A percentile compares a stretch with the other conserved stretches of the same genome.
phyloP scores from a whole-genome alignment of 1,140 invertebrate species.

The Chlorops oryzae region DNA sequence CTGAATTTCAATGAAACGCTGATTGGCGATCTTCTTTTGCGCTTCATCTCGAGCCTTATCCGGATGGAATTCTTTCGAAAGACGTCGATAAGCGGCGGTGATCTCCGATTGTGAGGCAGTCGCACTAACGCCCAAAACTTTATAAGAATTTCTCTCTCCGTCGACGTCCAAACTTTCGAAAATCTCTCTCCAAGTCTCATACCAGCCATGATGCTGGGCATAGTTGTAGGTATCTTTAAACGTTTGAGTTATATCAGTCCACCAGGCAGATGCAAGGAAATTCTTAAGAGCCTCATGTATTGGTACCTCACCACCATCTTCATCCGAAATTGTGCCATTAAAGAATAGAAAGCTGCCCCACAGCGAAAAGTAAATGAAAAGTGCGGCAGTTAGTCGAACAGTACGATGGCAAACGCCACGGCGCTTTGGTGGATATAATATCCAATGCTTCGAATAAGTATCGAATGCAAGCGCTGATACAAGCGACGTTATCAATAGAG shows the following conservation, averaged over 20 bases:
- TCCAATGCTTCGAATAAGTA: constrained; percentile 70
- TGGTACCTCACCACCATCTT: constrained; percentile 81
- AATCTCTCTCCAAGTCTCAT: constrained; percentile 77
- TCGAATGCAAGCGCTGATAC: constrained; percentile 63
- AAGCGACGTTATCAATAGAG: constrained; percentile 61
- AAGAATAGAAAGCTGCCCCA: constrained; percentile 81
- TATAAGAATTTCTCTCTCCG: constrained; percentile 85
- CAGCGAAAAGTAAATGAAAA: constrained; percentile 63
- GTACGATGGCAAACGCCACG: constrained; percentile 48
- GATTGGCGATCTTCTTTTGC: constrained; percentile 63
- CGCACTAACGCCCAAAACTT: constrained; percentile 69
- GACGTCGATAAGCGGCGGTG: constrained; percentile 67
- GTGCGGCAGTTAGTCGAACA: constrained; percentile 54
- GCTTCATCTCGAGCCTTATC: constrained; percentile 77
- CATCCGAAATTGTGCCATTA: constrained; percentile 79
- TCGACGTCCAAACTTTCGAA: constrained; percentile 79
- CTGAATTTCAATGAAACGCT: constrained; percentile 89
- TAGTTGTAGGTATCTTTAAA: constrained; percentile 69
- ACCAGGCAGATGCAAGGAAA: constrained; percentile 83
- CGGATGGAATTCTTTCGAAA: constrained; percentile 87
- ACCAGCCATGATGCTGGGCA: constrained; percentile 74
- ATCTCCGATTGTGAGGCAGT: constrained; percentile 80
- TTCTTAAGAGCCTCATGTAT: constrained; percentile 81
- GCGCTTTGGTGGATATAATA: constrained; percentile 55
- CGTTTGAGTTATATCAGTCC: constrained; percentile 67